Conservation (phyloP, 2,797 vertebrate species). For the Atherinosoma microstoma region DNA sequence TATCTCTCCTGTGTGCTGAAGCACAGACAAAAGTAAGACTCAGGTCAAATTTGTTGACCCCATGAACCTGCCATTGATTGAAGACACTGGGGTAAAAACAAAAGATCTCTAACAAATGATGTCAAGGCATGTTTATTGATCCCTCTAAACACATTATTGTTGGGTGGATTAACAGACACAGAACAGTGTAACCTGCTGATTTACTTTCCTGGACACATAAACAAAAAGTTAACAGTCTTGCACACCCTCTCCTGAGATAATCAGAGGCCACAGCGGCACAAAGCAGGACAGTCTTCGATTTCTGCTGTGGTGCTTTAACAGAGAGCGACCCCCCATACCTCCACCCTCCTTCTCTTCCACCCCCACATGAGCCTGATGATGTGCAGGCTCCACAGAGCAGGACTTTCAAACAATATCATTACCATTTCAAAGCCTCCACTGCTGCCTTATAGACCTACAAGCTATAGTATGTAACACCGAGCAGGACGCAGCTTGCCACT, state of each 20-base stretch:
- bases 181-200: neutral
- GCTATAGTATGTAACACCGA: conserved; percentile 48
- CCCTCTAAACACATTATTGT: neutral
- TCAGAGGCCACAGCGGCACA: conserved; percentile 8
- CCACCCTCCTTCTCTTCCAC: conserved; percentile 35
- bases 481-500: conserved; percentile 35
- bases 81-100: neutral
- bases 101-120: neutral
- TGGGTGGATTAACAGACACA: conserved; percentile 1
- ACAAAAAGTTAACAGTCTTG: conserved; percentile 4
- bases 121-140: neutral
- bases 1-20: neutral
- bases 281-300: conserved; percentile 37
- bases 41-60: neutral
- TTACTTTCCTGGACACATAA: neutral
- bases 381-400: conserved; percentile 69
- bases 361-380: conserved; percentile 69
- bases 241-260: conserved; percentile 5
- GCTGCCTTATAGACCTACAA: conserved; percentile 48
- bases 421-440: conserved; percentile 75
- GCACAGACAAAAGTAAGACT: neutral
- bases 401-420: conserved; percentile 74
- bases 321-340: neutral
- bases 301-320: conserved; percentile 70
- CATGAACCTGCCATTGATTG: neutral